These are phyloP conservation scores for Anodontia alba DNA, from an alignment of 2,888 invertebrate genomes.

Conservation along the genomic window DNA sequence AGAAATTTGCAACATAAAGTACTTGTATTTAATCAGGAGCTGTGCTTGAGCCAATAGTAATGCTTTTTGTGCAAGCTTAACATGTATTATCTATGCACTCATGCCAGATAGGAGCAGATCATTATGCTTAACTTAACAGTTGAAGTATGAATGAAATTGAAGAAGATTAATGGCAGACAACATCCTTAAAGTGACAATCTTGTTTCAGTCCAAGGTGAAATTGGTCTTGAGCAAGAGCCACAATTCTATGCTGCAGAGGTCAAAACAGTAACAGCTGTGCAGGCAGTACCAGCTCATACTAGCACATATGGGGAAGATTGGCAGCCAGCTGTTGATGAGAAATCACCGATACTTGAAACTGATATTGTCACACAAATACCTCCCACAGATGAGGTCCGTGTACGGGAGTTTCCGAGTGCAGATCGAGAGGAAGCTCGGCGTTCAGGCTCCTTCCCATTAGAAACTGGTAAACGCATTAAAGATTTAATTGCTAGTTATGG, in stretches of 20 bases:
- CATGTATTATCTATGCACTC: too few relatives aligned
- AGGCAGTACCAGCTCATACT: not conserved
- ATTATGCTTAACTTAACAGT: too few relatives aligned
- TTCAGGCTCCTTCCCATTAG: not conserved
- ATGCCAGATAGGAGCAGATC: too few relatives aligned
- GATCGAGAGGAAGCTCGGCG: not conserved
- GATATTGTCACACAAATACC: not conserved
- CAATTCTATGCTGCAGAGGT: not conserved
- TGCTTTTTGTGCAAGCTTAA: conserved; percentile 2
- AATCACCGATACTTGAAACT: not conserved
- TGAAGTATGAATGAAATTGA: not conserved
- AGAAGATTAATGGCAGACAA: not conserved
- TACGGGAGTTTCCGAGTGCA: too few relatives aligned
- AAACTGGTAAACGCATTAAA: not conserved
- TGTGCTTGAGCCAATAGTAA: not conserved
- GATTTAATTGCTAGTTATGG: not conserved
- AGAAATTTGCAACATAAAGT: not conserved
- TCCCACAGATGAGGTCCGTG: not conserved
- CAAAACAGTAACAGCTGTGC: not conserved
- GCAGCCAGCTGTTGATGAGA: not conserved
- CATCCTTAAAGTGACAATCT: not conserved
- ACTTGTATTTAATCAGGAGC: not conserved
- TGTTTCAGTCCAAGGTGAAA: not conserved
- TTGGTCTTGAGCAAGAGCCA: conserved; percentile 5
- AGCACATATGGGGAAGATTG: not conserved